Evolutionary conservation across 2,888 invertebrate genomes (phyloP).

Genomic region (Aspidapion aeneum): DNA sequence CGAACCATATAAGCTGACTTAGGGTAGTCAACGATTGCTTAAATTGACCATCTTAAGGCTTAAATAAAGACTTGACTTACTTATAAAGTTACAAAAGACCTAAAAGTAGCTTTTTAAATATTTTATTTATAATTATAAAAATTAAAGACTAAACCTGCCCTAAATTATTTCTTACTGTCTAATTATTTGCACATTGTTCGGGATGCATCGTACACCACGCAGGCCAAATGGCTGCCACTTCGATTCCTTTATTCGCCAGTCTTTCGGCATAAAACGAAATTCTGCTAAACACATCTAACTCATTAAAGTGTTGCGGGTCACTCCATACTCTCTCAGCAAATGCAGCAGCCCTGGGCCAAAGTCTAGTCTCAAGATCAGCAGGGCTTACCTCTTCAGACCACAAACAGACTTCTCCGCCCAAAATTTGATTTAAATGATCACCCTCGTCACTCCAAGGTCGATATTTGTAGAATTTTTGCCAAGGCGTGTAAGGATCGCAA

Average conservation of each 20-base stretch:
- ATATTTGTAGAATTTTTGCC: conserved; percentile 81
- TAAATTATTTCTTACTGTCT: too few species aligned
- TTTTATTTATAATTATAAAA: too few species aligned
- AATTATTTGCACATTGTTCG: too few species aligned
- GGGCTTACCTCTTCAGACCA: conserved; percentile 79
- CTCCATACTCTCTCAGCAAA: conserved; percentile 74
- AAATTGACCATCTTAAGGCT: too few species aligned
- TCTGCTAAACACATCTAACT: conserved; percentile 59
- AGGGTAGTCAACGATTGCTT: conserved; percentile 72
- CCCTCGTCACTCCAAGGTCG: conserved; percentile 60
- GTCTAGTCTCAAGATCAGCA: conserved; percentile 66
- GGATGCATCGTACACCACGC: conserved; percentile 71
- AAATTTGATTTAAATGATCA: conserved; percentile 43
- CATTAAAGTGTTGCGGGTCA: conserved; percentile 50
- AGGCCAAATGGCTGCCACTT: conserved; percentile 69
- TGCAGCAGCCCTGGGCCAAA: conserved; percentile 80
- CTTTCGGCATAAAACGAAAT: conserved; percentile 61
- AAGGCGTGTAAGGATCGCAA: conserved; percentile 79
- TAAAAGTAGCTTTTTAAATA: too few species aligned
- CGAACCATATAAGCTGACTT: conserved; percentile 72
- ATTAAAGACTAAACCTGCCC: too few species aligned
- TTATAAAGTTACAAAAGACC: too few species aligned
- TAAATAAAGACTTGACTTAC: too few species aligned
- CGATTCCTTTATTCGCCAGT: conserved; percentile 57
- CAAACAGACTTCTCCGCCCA: conserved; percentile 76